These are phyloP conservation scores for Eugnorisma glareosa DNA, from an alignment of 2,888 invertebrate species.

Conservation along the genomic window DNA sequence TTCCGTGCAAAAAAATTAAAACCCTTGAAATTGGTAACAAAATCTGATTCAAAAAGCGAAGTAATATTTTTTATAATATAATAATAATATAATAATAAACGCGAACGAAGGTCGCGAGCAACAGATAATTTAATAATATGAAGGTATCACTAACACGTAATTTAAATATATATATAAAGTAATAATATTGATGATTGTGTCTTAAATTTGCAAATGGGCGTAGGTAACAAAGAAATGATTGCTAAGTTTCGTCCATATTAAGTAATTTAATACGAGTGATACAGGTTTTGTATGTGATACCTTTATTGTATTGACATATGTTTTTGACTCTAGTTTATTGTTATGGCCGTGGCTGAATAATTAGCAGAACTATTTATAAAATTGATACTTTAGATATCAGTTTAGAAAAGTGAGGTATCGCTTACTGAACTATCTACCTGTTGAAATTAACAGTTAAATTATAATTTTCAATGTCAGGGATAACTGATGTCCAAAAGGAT, in stretches of 20 bases:
- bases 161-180: too few relatives aligned
- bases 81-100: too few relatives aligned
- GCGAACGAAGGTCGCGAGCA: too few relatives aligned
- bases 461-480: too few relatives aligned
- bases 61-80: too few relatives aligned
- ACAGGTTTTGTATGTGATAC: conserved; percentile 23
- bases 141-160: too few relatives aligned
- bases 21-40: too few relatives aligned
- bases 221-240: conserved; percentile 25
- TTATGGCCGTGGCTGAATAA: background rate
- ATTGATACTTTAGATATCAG: background rate
- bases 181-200: conserved; percentile 16
- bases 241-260: conserved; percentile 4
- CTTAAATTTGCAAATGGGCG: conserved; percentile 28
- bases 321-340: conserved; percentile 3
- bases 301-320: background rate
- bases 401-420: background rate
- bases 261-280: conserved; percentile 8
- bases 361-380: conserved; percentile 14
- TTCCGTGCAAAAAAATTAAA: too few relatives aligned
- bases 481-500: too few relatives aligned
- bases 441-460: too few relatives aligned
- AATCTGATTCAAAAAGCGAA: too few relatives aligned
- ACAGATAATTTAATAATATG: background rate
- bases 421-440: background rate